Conservation (phyloP, 2,888 invertebrate species). For the Mythimna impura region DNA sequence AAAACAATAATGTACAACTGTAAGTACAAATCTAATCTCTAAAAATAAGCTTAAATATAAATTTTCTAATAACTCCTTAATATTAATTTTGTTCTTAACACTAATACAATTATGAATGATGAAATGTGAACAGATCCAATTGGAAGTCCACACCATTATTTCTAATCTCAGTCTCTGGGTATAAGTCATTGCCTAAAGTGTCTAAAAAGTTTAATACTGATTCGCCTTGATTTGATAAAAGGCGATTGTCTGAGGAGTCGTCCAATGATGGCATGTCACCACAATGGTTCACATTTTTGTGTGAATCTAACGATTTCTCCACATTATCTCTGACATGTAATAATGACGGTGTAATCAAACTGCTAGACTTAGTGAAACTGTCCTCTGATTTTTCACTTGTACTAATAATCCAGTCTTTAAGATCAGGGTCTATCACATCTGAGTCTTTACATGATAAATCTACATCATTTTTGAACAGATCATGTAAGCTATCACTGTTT, state of each 20-base stretch:
- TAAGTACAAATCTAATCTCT: conserved; percentile 66
- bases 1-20: conserved; percentile 44
- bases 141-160: conserved; percentile 84
- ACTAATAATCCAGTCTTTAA: conserved; percentile 79
- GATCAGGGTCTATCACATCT: conserved; percentile 71
- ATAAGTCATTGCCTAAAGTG: conserved; percentile 82
- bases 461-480: conserved; percentile 77
- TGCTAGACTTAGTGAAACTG: conserved; percentile 77
- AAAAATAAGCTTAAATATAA: conserved; percentile 65
- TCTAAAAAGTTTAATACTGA: conserved; percentile 87
- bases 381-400: conserved; percentile 78
- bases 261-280: conserved; percentile 57
- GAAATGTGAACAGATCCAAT: conserved; percentile 85
- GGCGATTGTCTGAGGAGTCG: conserved; percentile 58
- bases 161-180: conserved; percentile 85
- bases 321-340: conserved; percentile 75
- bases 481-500: conserved; percentile 66
- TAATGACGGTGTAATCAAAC: conserved; percentile 78
- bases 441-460: conserved; percentile 73
- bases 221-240: conserved; percentile 73
- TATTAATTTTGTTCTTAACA: conserved; percentile 46
- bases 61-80: conserved; percentile 56
- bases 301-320: conserved; percentile 48
- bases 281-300: conserved; percentile 42
- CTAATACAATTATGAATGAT: conserved; percentile 73